A percentile compares a stretch with the other conserved stretches of the same genome.
Conservation (phyloP, 1,140 invertebrate species). For the Drosophila sproati region DNA sequence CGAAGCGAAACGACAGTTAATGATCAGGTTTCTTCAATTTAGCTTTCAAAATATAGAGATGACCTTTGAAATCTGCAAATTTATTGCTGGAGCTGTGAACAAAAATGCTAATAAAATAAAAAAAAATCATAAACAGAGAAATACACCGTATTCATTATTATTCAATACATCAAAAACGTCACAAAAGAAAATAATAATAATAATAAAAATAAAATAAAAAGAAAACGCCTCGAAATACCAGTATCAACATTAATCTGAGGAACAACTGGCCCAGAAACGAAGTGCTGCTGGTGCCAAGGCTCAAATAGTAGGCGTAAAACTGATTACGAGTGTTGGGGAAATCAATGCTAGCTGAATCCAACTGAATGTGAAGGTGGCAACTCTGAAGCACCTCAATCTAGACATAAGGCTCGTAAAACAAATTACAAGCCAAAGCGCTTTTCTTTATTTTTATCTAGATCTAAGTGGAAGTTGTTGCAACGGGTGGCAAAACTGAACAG, state of each 20-base stretch:
- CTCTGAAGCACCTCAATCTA: too few relatives aligned
- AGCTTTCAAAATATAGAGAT: not conserved
- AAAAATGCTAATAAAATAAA: slow-evolving; percentile 32
- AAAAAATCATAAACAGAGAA: slow-evolving; percentile 49
- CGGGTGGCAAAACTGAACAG: too few relatives aligned
- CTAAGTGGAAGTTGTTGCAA: too few relatives aligned
- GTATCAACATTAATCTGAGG: not conserved
- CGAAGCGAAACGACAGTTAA: not conserved
- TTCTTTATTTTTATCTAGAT: too few relatives aligned
- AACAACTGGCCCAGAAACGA: not conserved
- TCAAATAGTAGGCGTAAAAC: too few relatives aligned
- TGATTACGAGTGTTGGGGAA: too few relatives aligned
- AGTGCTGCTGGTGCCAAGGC: too few relatives aligned
- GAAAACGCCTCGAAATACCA: slow-evolving; percentile 14
- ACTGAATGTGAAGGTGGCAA: too few relatives aligned
- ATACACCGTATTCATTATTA: slow-evolving; percentile 29
- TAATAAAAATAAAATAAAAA: not conserved
- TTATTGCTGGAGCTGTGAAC: slow-evolving; percentile 34
- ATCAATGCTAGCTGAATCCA: too few relatives aligned
- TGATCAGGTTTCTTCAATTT: too few relatives aligned
- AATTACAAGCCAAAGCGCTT: too few relatives aligned
- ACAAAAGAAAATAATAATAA: not conserved
- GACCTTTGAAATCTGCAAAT: slow-evolving; percentile 48
- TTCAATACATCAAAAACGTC: slow-evolving; percentile 5
- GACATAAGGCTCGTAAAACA: too few relatives aligned